Evolutionary conservation across 2,888 invertebrate genomes (phyloP).

Genomic region (Monochamus alternatus): DNA sequence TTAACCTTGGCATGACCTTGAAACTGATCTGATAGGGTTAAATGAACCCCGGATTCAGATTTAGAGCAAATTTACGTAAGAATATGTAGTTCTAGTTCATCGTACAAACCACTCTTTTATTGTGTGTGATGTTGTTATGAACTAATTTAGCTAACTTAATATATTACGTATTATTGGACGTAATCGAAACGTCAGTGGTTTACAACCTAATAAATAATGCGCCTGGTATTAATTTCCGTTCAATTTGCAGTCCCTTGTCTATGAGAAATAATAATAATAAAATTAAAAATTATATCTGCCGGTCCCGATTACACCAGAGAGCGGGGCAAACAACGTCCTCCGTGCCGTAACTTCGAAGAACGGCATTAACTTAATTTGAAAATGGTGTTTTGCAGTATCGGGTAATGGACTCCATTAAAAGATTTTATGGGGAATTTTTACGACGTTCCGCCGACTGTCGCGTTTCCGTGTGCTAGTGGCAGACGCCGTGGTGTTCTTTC

Average conservation of each 20-base stretch:
- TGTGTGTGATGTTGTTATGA: too few species aligned
- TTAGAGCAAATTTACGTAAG: too few species aligned
- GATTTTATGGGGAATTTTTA: conserved; percentile 35
- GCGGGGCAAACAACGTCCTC: neutral
- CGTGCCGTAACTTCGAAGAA: conserved; percentile 21
- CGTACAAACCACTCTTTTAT: too few species aligned
- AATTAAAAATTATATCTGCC: conserved; percentile 9
- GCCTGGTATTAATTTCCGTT: conserved; percentile 6
- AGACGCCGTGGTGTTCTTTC: neutral
- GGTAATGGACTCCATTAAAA: conserved; percentile 33
- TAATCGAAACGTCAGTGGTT: neutral
- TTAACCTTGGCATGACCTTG: too few species aligned
- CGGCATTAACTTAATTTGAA: conserved; percentile 33
- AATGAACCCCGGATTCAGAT: too few species aligned
- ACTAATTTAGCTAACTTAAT: neutral
- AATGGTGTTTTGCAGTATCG: conserved; percentile 24
- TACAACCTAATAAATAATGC: conserved; percentile 4
- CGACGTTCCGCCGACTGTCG: conserved; percentile 13
- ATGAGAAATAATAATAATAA: conserved; percentile 14
- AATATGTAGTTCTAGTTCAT: too few species aligned
- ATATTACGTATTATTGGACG: neutral
- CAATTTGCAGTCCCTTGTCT: neutral
- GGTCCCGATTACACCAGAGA: neutral
- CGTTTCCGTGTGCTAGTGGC: conserved; percentile 2
- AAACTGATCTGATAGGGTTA: too few species aligned